phyloP scores from a whole-genome alignment of 2,113 vertebrate genomes.

The Paradoxurus hermaphroditus region DNA sequence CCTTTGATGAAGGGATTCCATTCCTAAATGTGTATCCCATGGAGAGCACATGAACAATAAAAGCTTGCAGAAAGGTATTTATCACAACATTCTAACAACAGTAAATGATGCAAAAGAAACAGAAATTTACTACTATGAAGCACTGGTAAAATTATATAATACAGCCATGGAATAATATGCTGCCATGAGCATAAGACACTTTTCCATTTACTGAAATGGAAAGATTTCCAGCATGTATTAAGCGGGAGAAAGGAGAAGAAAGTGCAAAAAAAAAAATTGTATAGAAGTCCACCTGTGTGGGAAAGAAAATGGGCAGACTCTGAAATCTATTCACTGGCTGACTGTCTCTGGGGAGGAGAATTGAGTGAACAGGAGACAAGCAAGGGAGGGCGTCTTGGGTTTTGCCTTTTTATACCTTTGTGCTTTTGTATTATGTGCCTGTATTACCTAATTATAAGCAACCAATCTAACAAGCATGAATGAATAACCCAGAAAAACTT shows the following conservation, averaged over 20 bases:
- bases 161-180: not conserved
- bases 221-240: not conserved
- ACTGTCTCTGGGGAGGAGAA: not conserved
- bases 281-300: not conserved
- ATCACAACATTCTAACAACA: not conserved
- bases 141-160: not conserved
- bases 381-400: not conserved
- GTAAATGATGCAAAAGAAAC: not conserved
- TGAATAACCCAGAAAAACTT: not conserved
- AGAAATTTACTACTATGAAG: not conserved
- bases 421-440: not conserved
- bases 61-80: not conserved
- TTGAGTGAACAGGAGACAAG: not conserved
- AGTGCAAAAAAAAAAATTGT: not conserved
- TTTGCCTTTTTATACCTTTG: not conserved
- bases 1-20: not conserved
- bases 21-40: not conserved
- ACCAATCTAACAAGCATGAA: not conserved
- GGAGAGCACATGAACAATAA: not conserved
- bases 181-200: not conserved
- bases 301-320: not conserved
- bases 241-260: not conserved
- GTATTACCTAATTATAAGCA: not conserved
- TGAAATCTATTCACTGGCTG: not conserved
- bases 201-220: not conserved